Evolutionary conservation across 2,888 invertebrate species (phyloP).

Genomic region (Erebia epiphron): DNA sequence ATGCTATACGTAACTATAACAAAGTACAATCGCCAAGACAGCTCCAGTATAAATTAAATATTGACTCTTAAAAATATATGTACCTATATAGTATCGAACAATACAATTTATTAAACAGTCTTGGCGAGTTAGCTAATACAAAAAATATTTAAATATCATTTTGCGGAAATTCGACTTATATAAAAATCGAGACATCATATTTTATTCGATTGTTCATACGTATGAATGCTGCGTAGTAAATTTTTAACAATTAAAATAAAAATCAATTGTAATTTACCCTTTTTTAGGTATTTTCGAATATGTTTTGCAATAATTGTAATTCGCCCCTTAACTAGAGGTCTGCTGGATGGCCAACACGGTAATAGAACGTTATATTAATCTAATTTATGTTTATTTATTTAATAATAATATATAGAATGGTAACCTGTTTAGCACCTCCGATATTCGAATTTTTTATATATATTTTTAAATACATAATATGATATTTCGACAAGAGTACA

Average conservation of each 20-base stretch:
- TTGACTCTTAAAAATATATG: slow-evolving; percentile 26
- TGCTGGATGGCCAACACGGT: background rate
- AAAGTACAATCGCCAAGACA: slow-evolving; percentile 40
- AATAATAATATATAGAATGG: slow-evolving; percentile 52
- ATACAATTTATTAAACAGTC: slow-evolving; percentile 23
- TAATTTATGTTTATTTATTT: slow-evolving; percentile 14
- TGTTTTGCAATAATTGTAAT: background rate
- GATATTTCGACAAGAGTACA: background rate
- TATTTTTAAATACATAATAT: background rate
- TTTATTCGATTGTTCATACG: background rate
- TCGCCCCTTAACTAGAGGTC: background rate
- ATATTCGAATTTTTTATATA: slow-evolving; percentile 48
- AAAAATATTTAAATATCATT: slow-evolving; percentile 10
- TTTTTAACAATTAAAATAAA: background rate
- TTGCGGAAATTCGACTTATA: background rate
- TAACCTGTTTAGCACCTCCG: slow-evolving; percentile 73
- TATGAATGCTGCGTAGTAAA: background rate
- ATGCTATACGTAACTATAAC: slow-evolving; percentile 44
- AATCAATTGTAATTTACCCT: background rate
- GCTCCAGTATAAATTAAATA: slow-evolving; percentile 27
- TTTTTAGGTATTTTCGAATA: background rate
- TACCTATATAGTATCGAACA: slow-evolving; percentile 19
- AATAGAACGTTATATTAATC: background rate
- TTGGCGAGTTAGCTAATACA: slow-evolving; percentile 30
- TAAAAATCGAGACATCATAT: slow-evolving; percentile 13